Conservation (phyloP, 1,140 invertebrate genomes). For the Drosophila bifasciata region DNA sequence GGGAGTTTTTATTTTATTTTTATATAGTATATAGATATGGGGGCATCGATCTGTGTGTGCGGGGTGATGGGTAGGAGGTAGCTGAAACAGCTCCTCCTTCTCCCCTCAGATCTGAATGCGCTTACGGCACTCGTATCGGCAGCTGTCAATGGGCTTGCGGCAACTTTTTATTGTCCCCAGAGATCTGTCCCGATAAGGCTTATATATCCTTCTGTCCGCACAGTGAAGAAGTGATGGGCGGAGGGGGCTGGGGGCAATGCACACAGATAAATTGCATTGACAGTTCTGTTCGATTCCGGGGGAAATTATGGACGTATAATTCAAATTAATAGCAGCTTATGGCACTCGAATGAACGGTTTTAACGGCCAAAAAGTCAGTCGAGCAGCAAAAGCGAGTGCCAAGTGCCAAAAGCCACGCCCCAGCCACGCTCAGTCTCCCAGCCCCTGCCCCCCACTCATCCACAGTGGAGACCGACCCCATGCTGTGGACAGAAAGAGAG, state of each 20-base stretch:
- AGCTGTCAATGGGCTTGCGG: constrained; percentile 18
- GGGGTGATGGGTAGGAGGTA: neutral
- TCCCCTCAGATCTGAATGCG: constrained; percentile 22
- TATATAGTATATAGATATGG: no score
- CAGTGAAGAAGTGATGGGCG: neutral
- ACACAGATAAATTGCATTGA: constrained; percentile 69
- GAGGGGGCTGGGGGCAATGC: neutral
- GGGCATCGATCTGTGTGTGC: neutral
- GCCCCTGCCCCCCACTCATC: neutral
- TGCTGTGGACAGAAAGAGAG: constrained; percentile 49
- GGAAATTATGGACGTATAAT: constrained; percentile 77
- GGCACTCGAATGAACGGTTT: constrained; percentile 70
- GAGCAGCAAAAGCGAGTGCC: constrained; percentile 53
- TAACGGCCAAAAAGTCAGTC: constrained; percentile 75
- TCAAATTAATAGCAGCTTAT: constrained; percentile 82
- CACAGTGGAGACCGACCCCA: constrained; percentile 45
- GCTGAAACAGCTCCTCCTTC: no score
- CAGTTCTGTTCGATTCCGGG: constrained; percentile 55
- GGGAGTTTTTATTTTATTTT: constrained; percentile 7
- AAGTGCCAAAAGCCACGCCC: constrained; percentile 54
- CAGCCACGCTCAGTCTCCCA: neutral
- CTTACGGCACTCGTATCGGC: constrained; percentile 13
- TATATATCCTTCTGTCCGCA: neutral
- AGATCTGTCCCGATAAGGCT: neutral
- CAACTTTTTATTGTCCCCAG: constrained; percentile 12